Evolutionary conservation across 1,140 invertebrate genomes (phyloP).

Genomic region (Mactra quadrangularis): DNA sequence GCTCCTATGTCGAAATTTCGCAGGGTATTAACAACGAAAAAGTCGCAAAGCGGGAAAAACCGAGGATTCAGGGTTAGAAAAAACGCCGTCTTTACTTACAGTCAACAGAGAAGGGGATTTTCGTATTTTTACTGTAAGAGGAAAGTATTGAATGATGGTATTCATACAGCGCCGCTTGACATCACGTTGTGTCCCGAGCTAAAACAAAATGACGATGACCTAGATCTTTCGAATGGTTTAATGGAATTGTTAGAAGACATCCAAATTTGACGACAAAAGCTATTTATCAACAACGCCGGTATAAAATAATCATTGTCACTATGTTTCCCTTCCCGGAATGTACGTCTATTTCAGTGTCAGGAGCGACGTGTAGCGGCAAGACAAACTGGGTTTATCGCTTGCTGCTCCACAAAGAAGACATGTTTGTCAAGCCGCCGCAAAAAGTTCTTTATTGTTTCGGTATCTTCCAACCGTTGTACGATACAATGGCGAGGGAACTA

Average conservation of each 20-base stretch:
- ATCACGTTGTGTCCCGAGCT: conserved; percentile 5
- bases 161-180: conserved; percentile 6
- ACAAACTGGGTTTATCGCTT: conserved; percentile 13
- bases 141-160: conserved; percentile 3
- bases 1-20: neutral
- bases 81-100: conserved; percentile 23
- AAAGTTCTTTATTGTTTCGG: conserved; percentile 56
- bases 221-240: no score
- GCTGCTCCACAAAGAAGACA: conserved; percentile 40
- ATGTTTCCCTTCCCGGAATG: conserved; percentile 52
- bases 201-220: no score
- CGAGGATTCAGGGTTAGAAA: conserved; percentile 26
- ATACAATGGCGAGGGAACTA: conserved; percentile 35
- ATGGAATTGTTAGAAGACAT: no score
- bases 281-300: no score
- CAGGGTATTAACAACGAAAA: neutral
- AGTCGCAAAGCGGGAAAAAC: neutral
- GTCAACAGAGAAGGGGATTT: neutral
- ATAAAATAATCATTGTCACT: neutral
- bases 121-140: conserved; percentile 7
- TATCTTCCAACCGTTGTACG: conserved; percentile 48
- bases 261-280: no score
- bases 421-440: conserved; percentile 30
- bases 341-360: conserved; percentile 39
- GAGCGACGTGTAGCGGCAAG: conserved; percentile 34